These are phyloP conservation scores for Agrotis clavis DNA, from an alignment of 2,888 invertebrate species.

Conservation along the genomic window DNA sequence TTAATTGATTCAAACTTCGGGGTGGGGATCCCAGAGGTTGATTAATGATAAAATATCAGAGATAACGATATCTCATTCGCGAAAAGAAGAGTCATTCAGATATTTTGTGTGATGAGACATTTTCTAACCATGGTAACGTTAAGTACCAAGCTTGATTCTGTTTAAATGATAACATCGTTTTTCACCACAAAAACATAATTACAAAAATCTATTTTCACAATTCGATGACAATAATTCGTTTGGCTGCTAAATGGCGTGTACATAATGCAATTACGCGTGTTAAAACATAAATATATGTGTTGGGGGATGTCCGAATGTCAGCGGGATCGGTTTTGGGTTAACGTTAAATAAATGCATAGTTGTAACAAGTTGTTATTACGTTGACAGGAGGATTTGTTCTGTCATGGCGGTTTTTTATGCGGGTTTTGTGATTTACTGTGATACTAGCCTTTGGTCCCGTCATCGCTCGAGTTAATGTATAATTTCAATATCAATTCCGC, in stretches of 20 bases:
- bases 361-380: constrained; percentile 18
- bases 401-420: not conserved
- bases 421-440: constrained; percentile 4
- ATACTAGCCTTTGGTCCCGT: no score
- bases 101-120: no score
- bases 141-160: no score
- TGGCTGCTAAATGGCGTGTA: constrained; percentile 61
- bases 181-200: constrained; percentile 1
- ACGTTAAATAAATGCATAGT: constrained; percentile 32
- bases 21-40: no score
- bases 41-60: no score
- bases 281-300: constrained; percentile 64
- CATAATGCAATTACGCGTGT: constrained; percentile 68
- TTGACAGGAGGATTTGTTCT: constrained; percentile 42
- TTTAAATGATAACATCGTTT: not conserved
- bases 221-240: constrained; percentile 36
- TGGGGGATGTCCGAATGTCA: constrained; percentile 33
- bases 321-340: constrained; percentile 21
- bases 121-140: no score
- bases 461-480: no score
- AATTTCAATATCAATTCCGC: no score
- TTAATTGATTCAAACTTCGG: no score
- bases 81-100: no score
- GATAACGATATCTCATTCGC: no score
- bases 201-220: constrained; percentile 31